Evolutionary conservation across 2,113 vertebrate genomes (phyloP), one percentile per base, ranked within the genome.

Genomic region (Syrrhaptes paradoxus): DNA sequence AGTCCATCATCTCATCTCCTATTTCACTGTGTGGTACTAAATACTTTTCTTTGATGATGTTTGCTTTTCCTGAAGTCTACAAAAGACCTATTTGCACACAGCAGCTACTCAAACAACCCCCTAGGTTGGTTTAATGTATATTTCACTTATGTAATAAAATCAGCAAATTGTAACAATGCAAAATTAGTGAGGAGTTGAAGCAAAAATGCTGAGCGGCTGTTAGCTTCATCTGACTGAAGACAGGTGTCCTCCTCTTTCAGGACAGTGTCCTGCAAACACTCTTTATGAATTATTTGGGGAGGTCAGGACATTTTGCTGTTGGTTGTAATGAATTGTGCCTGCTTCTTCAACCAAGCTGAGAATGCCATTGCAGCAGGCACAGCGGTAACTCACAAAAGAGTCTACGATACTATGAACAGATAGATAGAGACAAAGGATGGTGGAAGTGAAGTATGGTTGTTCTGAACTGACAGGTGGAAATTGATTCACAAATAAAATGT

Each of bases 401-500:
- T 5, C 29, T 81, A 58, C 75, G 52, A 17, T 29, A 26, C 43
- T 36, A 43, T 59, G 70, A 89, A 45, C 24, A 90, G 34, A 62
- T 46, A 57, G 34, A 62, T 46, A 57, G 34, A 86, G 38, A 77
- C 29, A 86, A 71, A 80, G 55, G 26, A 22, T 3, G 1, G 29
- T 67, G 48, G 72, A 83, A 90, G 48, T 7, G 46, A 63, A 72
- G 48, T 76, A 63, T 8, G 2, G 48, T 43, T 77, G 19, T 63
- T 95, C 68, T 52, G 36, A 95, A 52, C 9, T 88, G 75, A 88
- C 67, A 88, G 59, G 31, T 51, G 26, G 85, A 85, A 95, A 94
- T 45, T 70, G 95, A 93, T 84, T 86, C 79, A 71, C 38, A 90
- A 90, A 92, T 90, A 81, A 89, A 95, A 74, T 51, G 43, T 89